phyloP scores from a whole-genome alignment of 2,113 vertebrate species.

The Typhlomys cinereus region DNA sequence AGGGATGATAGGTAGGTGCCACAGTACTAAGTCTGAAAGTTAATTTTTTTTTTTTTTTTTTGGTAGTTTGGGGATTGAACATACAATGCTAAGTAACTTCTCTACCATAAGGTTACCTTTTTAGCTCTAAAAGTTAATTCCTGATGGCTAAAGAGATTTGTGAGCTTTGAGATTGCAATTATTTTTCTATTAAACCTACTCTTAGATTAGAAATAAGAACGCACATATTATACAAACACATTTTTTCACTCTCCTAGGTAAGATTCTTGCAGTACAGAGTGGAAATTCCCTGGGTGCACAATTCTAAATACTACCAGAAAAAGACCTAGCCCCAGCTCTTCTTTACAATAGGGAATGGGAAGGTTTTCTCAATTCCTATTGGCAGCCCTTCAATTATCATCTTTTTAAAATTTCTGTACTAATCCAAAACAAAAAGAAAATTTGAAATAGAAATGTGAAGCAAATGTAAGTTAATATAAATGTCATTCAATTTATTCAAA shows the following conservation, averaged over 20 bases:
- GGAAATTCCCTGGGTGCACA: background rate
- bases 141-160: constrained; percentile 24
- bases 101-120: background rate
- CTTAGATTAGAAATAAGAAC: constrained; percentile 13
- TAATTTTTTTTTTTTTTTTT: constrained; percentile 20
- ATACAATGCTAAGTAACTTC: background rate
- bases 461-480: background rate
- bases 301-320: constrained; percentile 14
- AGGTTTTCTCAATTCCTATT: background rate
- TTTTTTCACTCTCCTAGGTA: background rate
- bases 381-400: background rate
- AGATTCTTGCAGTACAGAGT: background rate
- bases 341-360: background rate
- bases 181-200: constrained; percentile 6
- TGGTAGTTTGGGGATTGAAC: background rate
- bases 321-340: background rate
- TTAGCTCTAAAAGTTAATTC: constrained; percentile 3
- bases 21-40: background rate
- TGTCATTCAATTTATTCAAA: constrained; percentile 37
- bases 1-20: background rate
- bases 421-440: constrained; percentile 54
- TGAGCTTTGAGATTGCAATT: background rate
- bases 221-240: background rate
- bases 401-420: background rate
- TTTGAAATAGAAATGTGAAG: constrained; percentile 36